phyloP scores from a whole-genome alignment of 2,797 vertebrate species.

The Falco concolor region DNA sequence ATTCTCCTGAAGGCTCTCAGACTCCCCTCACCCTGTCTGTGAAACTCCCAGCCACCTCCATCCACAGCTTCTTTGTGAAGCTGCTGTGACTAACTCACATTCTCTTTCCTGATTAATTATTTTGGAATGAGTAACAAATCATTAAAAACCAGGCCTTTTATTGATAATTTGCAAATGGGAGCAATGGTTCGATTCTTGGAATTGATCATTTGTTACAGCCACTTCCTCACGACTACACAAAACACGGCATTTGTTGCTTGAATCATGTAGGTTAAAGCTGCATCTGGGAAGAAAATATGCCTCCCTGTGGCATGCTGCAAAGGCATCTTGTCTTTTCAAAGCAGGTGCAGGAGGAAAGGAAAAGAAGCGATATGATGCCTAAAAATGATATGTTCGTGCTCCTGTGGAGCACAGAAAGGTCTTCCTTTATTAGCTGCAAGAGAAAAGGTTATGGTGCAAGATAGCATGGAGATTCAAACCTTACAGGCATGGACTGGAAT shows the following conservation, averaged over 20 bases:
- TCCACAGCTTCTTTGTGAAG: background rate
- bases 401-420: background rate
- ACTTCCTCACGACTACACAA: background rate
- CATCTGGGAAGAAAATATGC: background rate
- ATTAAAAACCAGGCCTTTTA: background rate
- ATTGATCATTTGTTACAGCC: background rate
- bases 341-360: background rate
- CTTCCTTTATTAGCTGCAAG: background rate
- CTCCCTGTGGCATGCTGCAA: background rate
- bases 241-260: background rate
- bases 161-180: background rate
- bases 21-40: fast-evolving
- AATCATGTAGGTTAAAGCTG: background rate
- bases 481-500: background rate
- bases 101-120: background rate
- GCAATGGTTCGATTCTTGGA: background rate
- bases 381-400: background rate
- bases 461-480: background rate
- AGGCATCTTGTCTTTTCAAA: background rate
- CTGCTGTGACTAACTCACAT: background rate
- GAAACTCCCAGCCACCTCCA: background rate
- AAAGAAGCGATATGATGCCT: background rate
- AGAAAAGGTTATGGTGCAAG: background rate
- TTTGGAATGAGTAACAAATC: background rate
- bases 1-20: background rate